phyloP scores from a whole-genome alignment of 2,113 vertebrate genomes.

The Charina bottae region DNA sequence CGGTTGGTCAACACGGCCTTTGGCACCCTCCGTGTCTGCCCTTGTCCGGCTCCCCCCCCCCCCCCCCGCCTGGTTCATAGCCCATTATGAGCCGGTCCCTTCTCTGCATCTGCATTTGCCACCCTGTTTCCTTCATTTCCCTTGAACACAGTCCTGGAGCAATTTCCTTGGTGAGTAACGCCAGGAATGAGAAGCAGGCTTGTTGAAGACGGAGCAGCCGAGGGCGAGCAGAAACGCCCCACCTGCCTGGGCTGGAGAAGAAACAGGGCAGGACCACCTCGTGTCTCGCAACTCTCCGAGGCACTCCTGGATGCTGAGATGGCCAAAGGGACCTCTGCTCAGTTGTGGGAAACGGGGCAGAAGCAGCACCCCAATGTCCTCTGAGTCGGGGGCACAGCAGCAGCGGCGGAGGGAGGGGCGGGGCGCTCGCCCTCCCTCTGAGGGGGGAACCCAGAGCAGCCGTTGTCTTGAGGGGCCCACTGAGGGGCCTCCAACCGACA shows the following conservation, averaged over 20 bases:
- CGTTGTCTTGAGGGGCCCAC: background rate
- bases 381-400: no score
- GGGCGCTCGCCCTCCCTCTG: no score
- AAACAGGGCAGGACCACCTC: no score
- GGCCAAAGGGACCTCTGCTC: no score
- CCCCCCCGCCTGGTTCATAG: background rate
- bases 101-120: background rate
- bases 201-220: background rate
- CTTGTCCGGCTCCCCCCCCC: background rate
- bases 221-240: background rate
- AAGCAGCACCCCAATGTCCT: no score
- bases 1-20: background rate
- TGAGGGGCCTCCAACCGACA: no score
- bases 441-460: background rate
- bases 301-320: no score
- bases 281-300: no score
- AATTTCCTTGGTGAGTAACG: background rate
- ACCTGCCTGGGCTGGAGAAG: no score
- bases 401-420: no score
- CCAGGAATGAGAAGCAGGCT: background rate
- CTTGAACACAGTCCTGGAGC: slow-evolving; percentile 3
- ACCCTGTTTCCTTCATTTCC: slow-evolving; percentile 11
- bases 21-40: background rate
- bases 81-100: background rate
- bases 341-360: no score